Conservation (phyloP, 1,140 invertebrate species). For the Eueides isabella region DNA sequence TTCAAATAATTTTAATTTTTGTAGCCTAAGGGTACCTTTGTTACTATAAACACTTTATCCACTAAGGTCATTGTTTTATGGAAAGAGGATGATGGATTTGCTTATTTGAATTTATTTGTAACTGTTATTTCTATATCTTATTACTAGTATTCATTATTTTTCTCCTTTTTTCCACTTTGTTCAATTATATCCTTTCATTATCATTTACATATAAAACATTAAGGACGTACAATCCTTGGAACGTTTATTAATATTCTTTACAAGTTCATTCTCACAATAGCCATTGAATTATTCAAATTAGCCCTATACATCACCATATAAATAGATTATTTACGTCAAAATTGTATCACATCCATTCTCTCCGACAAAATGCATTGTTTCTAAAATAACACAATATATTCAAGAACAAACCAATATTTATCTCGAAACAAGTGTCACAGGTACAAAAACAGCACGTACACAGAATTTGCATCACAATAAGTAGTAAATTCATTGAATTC, state of each 20-base stretch:
- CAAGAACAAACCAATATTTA: background rate
- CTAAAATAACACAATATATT: background rate
- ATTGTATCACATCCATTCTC: no score
- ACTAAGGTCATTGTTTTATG: no score
- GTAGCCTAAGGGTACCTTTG: no score
- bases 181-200: no score
- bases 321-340: background rate
- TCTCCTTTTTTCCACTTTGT: no score
- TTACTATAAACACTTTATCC: no score
- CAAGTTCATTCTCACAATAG: background rate
- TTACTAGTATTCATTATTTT: no score
- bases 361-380: background rate
- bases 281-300: background rate
- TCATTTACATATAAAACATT: background rate
- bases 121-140: no score
- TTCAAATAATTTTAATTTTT: no score
- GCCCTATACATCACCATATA: background rate
- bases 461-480: conserved; percentile 15
- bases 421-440: background rate
- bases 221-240: background rate
- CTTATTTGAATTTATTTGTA: no score
- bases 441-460: background rate
- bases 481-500: conserved; percentile 38
- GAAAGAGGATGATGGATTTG: no score
- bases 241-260: background rate